phyloP scores from a whole-genome alignment of 2,113 vertebrate species.

The Fregata magnificens region DNA sequence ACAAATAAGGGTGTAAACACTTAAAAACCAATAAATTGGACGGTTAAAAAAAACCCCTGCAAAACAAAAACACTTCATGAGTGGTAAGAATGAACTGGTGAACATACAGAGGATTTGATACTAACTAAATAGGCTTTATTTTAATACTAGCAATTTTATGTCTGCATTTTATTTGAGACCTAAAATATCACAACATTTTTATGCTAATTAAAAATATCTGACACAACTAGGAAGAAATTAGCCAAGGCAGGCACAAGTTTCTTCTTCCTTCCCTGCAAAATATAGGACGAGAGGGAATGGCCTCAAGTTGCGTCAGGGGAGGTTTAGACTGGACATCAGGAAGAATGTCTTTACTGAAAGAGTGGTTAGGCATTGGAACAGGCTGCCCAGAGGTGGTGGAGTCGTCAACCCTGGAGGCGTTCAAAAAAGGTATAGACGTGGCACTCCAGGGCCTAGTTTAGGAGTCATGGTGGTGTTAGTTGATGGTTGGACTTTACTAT shows the following conservation, averaged over 20 bases:
- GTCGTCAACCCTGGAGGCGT: too few relatives aligned
- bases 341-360: too few relatives aligned
- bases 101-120: not conserved
- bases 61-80: not conserved
- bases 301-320: too few relatives aligned
- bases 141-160: not conserved
- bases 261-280: too few relatives aligned
- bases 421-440: too few relatives aligned
- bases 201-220: not conserved
- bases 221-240: not conserved
- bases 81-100: not conserved
- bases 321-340: too few relatives aligned
- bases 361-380: too few relatives aligned
- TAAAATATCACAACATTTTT: not conserved
- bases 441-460: too few relatives aligned
- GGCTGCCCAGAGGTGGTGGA: too few relatives aligned
- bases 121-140: not conserved
- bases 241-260: not conserved
- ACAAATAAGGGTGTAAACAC: not conserved
- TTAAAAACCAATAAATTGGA: not conserved
- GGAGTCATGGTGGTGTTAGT: too few relatives aligned
- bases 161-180: not conserved
- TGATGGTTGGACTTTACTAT: too few relatives aligned
- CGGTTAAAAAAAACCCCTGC: not conserved
- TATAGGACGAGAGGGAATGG: too few relatives aligned